Evolutionary conservation across 1,140 invertebrate species (phyloP).

Genomic region (Branchinecta lindahli): DNA sequence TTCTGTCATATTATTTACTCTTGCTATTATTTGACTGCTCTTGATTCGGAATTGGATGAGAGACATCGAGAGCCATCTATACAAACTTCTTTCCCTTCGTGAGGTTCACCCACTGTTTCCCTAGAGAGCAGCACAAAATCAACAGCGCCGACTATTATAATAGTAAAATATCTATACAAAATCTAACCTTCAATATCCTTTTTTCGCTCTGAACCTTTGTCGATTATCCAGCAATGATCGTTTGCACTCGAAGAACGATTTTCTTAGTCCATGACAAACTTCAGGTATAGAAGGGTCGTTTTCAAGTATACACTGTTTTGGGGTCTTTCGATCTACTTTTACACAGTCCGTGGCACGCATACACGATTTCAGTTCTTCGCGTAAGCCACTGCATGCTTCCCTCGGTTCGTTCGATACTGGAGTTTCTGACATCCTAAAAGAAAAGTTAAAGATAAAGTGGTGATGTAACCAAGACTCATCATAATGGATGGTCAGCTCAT

Average conservation of each 20-base stretch:
- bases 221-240: neutral
- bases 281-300: neutral
- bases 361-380: neutral
- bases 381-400: neutral
- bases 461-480: too few species aligned
- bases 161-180: neutral
- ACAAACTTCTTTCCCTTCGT: too few species aligned
- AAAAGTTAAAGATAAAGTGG: neutral
- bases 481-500: too few species aligned
- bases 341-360: neutral
- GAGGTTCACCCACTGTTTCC: too few species aligned
- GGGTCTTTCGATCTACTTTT: neutral
- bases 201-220: neutral
- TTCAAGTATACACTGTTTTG: neutral
- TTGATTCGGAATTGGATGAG: too few species aligned
- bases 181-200: neutral
- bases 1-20: too few species aligned
- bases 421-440: neutral
- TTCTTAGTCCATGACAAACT: neutral
- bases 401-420: neutral
- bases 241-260: conserved; percentile 1
- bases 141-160: neutral
- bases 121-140: neutral
- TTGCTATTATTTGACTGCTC: too few species aligned
- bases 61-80: too few species aligned